Conservation (phyloP, 1,140 invertebrate genomes). For the Heterodera carotae region DNA sequence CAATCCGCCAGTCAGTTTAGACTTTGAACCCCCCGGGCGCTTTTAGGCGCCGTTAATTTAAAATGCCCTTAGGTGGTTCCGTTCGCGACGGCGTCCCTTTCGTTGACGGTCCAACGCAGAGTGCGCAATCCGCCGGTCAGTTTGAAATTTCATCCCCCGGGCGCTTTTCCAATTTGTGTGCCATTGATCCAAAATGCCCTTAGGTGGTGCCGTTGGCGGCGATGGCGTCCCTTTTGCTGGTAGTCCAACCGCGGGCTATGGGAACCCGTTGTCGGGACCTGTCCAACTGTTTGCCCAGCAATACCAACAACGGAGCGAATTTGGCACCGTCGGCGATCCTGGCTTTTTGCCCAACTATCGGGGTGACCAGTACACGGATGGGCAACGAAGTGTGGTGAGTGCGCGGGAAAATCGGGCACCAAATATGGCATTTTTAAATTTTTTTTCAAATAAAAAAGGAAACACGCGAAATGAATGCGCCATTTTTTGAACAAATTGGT, state of each 20-base stretch:
- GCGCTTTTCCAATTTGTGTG: background rate
- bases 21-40: no score
- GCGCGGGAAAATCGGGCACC: conserved; percentile 20
- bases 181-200: background rate
- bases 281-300: background rate
- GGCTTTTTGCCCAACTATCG: conserved; percentile 25
- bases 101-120: no score
- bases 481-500: conserved; percentile 28
- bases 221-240: background rate
- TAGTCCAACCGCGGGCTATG: conserved; percentile 30
- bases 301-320: background rate
- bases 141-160: background rate
- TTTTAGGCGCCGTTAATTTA: no score
- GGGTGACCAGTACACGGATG: conserved; percentile 25
- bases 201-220: background rate
- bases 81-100: no score
- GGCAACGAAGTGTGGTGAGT: conserved; percentile 15
- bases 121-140: no score
- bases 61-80: no score
- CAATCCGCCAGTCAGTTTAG: background rate
- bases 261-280: background rate
- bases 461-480: conserved; percentile 20
- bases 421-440: conserved; percentile 12
- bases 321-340: background rate
- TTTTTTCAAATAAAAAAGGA: conserved; percentile 18